Base-by-base conservation (phyloP, 2,797 vertebrate genomes). In the Eulemur albifrons region DNA sequence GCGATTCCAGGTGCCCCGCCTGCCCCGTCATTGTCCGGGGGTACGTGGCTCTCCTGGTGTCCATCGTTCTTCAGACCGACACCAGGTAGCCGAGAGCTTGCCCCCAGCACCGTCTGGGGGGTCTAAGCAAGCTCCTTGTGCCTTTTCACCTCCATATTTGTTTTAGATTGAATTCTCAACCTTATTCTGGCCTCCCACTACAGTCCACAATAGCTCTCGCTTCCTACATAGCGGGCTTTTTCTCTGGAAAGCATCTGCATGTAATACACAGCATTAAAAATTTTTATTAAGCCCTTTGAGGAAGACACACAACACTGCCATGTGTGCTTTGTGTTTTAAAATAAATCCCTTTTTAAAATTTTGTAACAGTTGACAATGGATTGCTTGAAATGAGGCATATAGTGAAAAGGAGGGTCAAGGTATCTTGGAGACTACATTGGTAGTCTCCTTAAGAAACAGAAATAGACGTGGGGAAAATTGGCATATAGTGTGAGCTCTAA, bases 81-180 rank as follows among this genome's bases (percentile, higher is more conserved):
- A 17, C 48, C 75, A 8, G 12, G 10, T 45, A 18, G 82, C 65
- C 48, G 12, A 21, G 82, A 38, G 81, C 89, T 81, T n/a, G 45
- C 61, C 21, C 73, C 38, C 48, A 65, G 50, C 83, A 2, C 54
- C 10, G 69, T 52, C 69, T n/a, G 57, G 59, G 5, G 93, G 88
- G 92, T 30, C 81, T 84, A 2, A 1, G 38, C 52, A 13, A 63
- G 88, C 93, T 77, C 79, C 93, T 50, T 11, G 40, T 30, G 95
- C 96, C 93, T 89, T 35, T 73, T 76, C 91, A 96, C 93, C 97
- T 97, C 96, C 97, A 96, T 96, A 0, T 97, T 97, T 75, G 93
- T 89, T 87, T 77, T 57, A 77, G 91, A 94, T 93, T 50, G 85
- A 75, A 67, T n/a, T 35, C 79, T 59, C 45, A 77, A 54, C 90